Conservation (phyloP, 37 sponge, comb jelly and placozoan genomes). For the Crambe crambe region DNA sequence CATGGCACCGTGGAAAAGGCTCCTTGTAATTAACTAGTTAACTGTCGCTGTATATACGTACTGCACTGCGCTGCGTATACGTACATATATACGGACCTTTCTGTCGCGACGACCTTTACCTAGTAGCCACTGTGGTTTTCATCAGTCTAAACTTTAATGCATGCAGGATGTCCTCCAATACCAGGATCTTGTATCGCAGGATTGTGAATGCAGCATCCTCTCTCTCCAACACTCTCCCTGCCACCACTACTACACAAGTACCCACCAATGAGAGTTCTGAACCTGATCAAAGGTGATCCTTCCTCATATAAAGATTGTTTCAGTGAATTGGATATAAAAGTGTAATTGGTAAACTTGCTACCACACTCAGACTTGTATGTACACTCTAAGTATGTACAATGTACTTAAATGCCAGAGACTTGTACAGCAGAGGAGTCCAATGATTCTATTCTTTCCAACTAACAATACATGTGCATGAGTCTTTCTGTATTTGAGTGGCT, state of each 20-base stretch:
- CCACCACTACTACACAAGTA: neutral
- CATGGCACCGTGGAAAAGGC: too few relatives aligned
- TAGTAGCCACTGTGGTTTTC: neutral
- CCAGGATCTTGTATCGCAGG: constrained; percentile 20
- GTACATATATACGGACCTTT: neutral
- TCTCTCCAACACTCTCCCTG: neutral
- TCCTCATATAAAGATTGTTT: too few relatives aligned
- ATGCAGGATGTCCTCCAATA: constrained; percentile 4
- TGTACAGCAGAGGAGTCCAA: too few relatives aligned
- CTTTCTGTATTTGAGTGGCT: too few relatives aligned
- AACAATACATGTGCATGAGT: too few relatives aligned
- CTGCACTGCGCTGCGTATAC: neutral
- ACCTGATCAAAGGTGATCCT: neutral
- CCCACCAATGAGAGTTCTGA: neutral
- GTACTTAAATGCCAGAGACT: too few relatives aligned
- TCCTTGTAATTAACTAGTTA: too few relatives aligned
- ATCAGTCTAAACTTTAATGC: neutral
- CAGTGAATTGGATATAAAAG: too few relatives aligned
- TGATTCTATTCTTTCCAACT: too few relatives aligned
- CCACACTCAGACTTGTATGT: too few relatives aligned
- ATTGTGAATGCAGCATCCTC: neutral
- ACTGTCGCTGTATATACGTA: neutral
- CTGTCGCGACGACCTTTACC: neutral
- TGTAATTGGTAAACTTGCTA: too few relatives aligned
- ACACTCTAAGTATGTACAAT: too few relatives aligned